Percentiles rank a stretch among this genome's conserved stretches.
Conservation (phyloP, 2,888 invertebrate genomes). For the Sarcophaga variegata region DNA sequence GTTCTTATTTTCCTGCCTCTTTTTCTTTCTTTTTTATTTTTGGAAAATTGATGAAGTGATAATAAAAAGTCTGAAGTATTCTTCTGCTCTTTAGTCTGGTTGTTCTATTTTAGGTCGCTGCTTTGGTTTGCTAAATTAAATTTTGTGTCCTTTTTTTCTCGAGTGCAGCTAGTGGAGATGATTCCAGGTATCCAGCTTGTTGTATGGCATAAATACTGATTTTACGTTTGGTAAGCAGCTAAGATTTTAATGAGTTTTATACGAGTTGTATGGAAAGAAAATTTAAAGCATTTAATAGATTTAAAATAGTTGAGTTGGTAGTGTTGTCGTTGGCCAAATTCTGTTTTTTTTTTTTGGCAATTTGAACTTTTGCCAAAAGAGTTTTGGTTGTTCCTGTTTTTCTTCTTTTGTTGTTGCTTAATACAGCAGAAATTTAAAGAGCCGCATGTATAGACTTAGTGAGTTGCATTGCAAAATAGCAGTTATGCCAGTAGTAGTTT, state of each 20-base stretch:
- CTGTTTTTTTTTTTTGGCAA: background rate
- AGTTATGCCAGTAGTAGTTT: conserved; percentile 5
- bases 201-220: background rate
- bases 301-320: conserved; percentile 34
- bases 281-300: conserved; percentile 51
- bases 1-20: conserved; percentile 14
- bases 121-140: conserved; percentile 34
- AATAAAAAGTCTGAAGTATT: conserved; percentile 26
- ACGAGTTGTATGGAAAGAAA: background rate
- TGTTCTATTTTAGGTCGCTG: conserved; percentile 14
- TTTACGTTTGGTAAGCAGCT: background rate
- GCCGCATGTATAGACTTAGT: background rate
- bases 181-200: background rate
- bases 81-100: conserved; percentile 2
- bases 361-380: conserved; percentile 63
- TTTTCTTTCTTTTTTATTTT: conserved; percentile 34
- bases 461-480: background rate
- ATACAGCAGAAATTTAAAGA: background rate
- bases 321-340: conserved; percentile 26
- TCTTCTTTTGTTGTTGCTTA: background rate
- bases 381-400: background rate
- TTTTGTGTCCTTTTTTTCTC: conserved; percentile 24
- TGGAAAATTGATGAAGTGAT: conserved; percentile 46
- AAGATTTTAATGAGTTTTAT: conserved; percentile 16
- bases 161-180: background rate